A percentile compares a stretch with the other conserved stretches of the same genome.
Conservation (phyloP, 2,888 invertebrate genomes). For the Ochropleura leucogaster region DNA sequence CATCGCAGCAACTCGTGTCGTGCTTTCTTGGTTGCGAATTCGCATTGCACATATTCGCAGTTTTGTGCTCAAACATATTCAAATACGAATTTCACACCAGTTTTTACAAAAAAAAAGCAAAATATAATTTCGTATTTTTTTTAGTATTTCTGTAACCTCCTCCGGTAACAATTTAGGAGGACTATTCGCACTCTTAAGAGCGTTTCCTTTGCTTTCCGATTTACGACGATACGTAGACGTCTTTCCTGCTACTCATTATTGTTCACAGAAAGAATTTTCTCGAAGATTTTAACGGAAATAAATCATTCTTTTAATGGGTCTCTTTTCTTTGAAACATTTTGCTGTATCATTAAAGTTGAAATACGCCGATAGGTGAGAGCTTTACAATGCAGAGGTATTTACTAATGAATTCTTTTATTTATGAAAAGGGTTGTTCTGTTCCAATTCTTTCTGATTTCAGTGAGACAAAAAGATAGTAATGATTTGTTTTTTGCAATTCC, state of each 20-base stretch:
- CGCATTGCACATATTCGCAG: no score
- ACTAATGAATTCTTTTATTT: conserved; percentile 50
- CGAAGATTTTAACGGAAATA: conserved; percentile 52
- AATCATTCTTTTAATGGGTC: conserved; percentile 50
- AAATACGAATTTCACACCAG: no score
- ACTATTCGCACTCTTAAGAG: conserved; percentile 40
- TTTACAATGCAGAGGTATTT: conserved; percentile 46
- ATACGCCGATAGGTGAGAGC: conserved; percentile 44
- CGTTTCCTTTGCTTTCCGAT: conserved; percentile 55
- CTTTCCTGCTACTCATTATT: conserved; percentile 53
- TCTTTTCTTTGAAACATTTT: conserved; percentile 45
- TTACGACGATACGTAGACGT: conserved; percentile 51
- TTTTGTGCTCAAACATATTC: no score
- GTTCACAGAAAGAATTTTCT: conserved; percentile 45
- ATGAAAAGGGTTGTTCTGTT: conserved; percentile 30
- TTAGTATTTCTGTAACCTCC: conserved; percentile 11
- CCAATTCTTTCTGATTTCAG: conserved; percentile 10
- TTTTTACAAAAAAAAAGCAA: no score
- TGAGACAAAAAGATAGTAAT: background rate
- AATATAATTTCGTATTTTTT: conserved; percentile 17
- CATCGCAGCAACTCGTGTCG: no score
- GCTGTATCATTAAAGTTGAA: conserved; percentile 59
- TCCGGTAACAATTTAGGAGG: conserved; percentile 36
- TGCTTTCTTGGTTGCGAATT: no score
- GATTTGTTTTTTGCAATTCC: background rate